A percentile compares a stretch with the other conserved stretches of the same genome.
Conservation (phyloP, 2,888 invertebrate species). For the Charanyca ferruginea region DNA sequence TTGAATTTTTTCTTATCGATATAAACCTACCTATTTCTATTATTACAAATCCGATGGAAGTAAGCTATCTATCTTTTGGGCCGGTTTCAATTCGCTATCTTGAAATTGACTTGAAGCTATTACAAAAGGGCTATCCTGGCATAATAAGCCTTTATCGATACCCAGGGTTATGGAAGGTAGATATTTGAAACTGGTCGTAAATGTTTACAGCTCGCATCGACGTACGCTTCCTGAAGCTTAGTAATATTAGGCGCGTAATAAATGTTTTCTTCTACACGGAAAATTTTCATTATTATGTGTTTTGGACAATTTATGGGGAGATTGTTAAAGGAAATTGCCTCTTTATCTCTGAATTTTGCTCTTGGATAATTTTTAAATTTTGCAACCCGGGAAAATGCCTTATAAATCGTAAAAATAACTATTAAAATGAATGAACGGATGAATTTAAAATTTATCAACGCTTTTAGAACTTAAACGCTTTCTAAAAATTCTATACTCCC, state of each 20-base stretch:
- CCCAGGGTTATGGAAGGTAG: constrained; percentile 73
- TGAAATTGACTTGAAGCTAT: constrained; percentile 60
- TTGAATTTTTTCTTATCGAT: constrained; percentile 60
- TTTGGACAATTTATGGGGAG: constrained; percentile 80
- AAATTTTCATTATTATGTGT: constrained; percentile 77
- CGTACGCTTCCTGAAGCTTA: constrained; percentile 89
- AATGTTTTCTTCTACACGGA: constrained; percentile 88
- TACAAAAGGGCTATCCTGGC: constrained; percentile 53
- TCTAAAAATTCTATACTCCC: constrained; percentile 60
- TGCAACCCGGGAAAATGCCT: background rate
- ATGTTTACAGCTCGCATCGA: constrained; percentile 89
- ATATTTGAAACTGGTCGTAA: constrained; percentile 87
- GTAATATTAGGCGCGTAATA: constrained; percentile 91
- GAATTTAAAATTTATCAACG: constrained; percentile 3
- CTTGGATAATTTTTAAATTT: constrained; percentile 16
- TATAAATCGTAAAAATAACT: constrained; percentile 13
- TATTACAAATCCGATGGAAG: constrained; percentile 79
- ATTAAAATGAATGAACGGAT: too few species aligned
- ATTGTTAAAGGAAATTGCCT: constrained; percentile 44
- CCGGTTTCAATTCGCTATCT: constrained; percentile 84
- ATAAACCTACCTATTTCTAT: constrained; percentile 55
- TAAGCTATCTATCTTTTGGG: constrained; percentile 80
- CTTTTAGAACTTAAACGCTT: background rate
- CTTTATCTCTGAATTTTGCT: constrained; percentile 10
- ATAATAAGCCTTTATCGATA: constrained; percentile 59